Evolutionary conservation across 2,888 invertebrate species (phyloP).

Genomic region (Folsomia candida): DNA sequence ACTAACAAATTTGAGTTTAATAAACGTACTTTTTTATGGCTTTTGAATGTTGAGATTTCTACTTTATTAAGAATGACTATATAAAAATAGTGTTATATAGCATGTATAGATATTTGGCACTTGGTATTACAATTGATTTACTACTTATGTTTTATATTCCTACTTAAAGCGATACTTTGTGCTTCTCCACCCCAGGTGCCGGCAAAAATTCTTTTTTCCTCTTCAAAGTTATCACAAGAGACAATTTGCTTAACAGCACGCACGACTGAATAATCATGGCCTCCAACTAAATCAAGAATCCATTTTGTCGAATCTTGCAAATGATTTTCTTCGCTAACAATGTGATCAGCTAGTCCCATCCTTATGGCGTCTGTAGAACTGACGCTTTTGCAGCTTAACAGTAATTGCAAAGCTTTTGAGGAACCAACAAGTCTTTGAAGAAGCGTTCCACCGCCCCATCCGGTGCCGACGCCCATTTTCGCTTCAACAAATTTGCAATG

Average conservation of each 20-base stretch:
- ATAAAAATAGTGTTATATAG: too few relatives aligned
- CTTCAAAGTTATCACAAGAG: slow-evolving; percentile 50
- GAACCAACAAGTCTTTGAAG: slow-evolving; percentile 56
- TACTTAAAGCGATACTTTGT: slow-evolving; percentile 53
- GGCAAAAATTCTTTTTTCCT: slow-evolving; percentile 55
- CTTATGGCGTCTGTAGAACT: slow-evolving; percentile 53
- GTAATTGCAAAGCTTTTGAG: slow-evolving; percentile 55
- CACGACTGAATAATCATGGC: slow-evolving; percentile 51
- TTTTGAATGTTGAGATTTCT: too few relatives aligned
- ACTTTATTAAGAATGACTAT: too few relatives aligned
- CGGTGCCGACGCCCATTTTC: slow-evolving; percentile 57
- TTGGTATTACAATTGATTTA: not conserved
- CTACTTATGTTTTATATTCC: slow-evolving; percentile 55
- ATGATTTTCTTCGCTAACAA: slow-evolving; percentile 51
- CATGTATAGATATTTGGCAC: too few relatives aligned
- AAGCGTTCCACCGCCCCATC: slow-evolving; percentile 58
- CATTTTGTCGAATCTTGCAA: slow-evolving; percentile 51
- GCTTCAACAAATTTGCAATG: slow-evolving; percentile 58
- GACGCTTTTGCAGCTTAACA: slow-evolving; percentile 53
- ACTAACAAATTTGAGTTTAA: too few relatives aligned
- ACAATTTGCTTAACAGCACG: slow-evolving; percentile 49
- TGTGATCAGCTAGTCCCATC: slow-evolving; percentile 55
- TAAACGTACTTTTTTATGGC: too few relatives aligned
- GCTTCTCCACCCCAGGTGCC: slow-evolving; percentile 56
- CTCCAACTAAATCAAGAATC: slow-evolving; percentile 51